Conservation (phyloP, 2,797 vertebrate species). For the Peromyscus melanophrys region DNA sequence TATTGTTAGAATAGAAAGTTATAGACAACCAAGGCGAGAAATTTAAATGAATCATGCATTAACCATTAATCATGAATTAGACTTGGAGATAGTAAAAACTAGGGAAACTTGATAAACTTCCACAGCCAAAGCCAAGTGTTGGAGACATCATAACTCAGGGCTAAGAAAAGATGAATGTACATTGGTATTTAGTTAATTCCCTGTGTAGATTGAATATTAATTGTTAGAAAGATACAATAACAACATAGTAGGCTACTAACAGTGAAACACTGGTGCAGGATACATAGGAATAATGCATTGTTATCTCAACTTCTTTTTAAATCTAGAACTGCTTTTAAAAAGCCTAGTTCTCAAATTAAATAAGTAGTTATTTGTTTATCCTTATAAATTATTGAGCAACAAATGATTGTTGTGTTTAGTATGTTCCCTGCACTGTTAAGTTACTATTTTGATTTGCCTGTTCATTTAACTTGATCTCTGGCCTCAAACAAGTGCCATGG, state of each 20-base stretch:
- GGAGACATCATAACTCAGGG: neutral
- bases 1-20: neutral
- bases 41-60: neutral
- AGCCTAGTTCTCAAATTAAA: neutral
- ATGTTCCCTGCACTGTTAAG: neutral
- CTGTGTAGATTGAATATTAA: neutral
- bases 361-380: slow-evolving; percentile 17
- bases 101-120: neutral
- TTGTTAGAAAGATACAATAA: neutral
- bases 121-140: neutral
- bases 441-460: neutral
- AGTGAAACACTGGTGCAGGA: neutral
- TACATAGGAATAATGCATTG: neutral
- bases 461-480: slow-evolving; percentile 20
- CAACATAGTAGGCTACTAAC: neutral
- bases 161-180: neutral
- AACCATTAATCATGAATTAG: neutral
- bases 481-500: neutral
- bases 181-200: neutral
- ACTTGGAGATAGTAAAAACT: neutral
- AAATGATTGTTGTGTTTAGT: neutral
- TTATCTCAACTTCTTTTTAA: slow-evolving; percentile 16
- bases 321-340: slow-evolving; percentile 30
- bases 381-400: slow-evolving; percentile 30
- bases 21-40: neutral